phyloP scores from a whole-genome alignment of 2,888 invertebrate genomes.

The Doris montereyensis region DNA sequence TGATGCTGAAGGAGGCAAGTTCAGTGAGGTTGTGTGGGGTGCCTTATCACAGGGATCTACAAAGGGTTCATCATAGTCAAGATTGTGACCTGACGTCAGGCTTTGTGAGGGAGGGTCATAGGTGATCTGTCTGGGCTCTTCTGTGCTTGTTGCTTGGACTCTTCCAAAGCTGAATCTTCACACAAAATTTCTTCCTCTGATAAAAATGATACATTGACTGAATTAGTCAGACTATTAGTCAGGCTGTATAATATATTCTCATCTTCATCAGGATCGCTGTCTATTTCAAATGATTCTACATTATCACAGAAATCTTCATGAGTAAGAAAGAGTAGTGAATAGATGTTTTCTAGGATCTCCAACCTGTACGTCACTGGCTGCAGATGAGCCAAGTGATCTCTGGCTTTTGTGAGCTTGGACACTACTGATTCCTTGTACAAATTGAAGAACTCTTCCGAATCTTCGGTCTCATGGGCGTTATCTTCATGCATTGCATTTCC shows the following conservation, averaged over 20 bases:
- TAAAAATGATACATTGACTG: conserved; percentile 40
- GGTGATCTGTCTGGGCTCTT: too few relatives aligned
- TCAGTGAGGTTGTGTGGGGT: not conserved
- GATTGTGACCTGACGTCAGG: too few relatives aligned
- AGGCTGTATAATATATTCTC: conserved; percentile 43
- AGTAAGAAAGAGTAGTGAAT: conserved; percentile 81
- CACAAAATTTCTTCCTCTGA: conserved; percentile 48
- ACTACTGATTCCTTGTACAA: conserved; percentile 57
- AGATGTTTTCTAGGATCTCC: conserved; percentile 83
- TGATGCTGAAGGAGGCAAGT: conserved; percentile 22
- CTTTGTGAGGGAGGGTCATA: too few relatives aligned
- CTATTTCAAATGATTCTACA: conserved; percentile 72
- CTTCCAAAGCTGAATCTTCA: too few relatives aligned
- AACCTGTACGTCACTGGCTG: conserved; percentile 69
- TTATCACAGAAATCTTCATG: conserved; percentile 78
- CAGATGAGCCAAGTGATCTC: conserved; percentile 55
- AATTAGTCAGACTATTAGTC: conserved; percentile 35
- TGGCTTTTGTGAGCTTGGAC: conserved; percentile 51
- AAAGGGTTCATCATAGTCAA: conserved; percentile 35
- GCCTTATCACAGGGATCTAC: conserved; percentile 15
- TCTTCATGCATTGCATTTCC: conserved; percentile 24
- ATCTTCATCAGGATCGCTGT: conserved; percentile 55
- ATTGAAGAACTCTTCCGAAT: conserved; percentile 46
- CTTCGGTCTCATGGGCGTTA: conserved; percentile 5
- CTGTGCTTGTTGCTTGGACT: too few relatives aligned